Percentiles rank a stretch among this genome's conserved stretches.
phyloP scores from a whole-genome alignment of 2,888 invertebrate species.

The Acanthoscelides obtectus region DNA sequence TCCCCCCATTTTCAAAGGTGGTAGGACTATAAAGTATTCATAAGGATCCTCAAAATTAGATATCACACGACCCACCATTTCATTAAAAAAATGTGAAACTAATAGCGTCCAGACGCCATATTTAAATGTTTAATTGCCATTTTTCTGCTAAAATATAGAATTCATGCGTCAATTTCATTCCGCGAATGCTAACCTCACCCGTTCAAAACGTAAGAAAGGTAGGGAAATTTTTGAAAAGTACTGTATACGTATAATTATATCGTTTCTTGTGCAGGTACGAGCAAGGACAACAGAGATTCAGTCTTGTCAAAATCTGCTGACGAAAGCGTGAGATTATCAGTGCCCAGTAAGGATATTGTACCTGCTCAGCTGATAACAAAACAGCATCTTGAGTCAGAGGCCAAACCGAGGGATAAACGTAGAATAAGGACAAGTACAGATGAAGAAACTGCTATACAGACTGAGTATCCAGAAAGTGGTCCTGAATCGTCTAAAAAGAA shows the following conservation, averaged over 20 bases:
- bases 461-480: constrained; percentile 4
- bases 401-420: constrained; percentile 8
- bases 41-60: too few relatives aligned
- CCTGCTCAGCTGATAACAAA: constrained; percentile 17
- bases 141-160: too few relatives aligned
- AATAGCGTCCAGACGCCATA: too few relatives aligned
- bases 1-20: too few relatives aligned
- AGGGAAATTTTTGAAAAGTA: background rate
- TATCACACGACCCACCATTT: too few relatives aligned
- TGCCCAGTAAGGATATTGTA: constrained; percentile 17
- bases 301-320: constrained; percentile 2
- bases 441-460: constrained; percentile 9
- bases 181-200: background rate
- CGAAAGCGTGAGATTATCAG: constrained; percentile 13
- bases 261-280: constrained; percentile 10
- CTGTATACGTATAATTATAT: too few relatives aligned
- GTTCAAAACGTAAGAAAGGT: background rate
- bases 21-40: too few relatives aligned
- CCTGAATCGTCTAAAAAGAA: background rate
- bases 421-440: constrained; percentile 11
- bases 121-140: too few relatives aligned
- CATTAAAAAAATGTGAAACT: too few relatives aligned
- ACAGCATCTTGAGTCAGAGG: constrained; percentile 11
- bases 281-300: constrained; percentile 11
- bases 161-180: background rate